Percentiles rank a stretch among this genome's conserved stretches.
phyloP scores from a whole-genome alignment of 64 coral and sea anemone species.

The Trachythela sp. region DNA sequence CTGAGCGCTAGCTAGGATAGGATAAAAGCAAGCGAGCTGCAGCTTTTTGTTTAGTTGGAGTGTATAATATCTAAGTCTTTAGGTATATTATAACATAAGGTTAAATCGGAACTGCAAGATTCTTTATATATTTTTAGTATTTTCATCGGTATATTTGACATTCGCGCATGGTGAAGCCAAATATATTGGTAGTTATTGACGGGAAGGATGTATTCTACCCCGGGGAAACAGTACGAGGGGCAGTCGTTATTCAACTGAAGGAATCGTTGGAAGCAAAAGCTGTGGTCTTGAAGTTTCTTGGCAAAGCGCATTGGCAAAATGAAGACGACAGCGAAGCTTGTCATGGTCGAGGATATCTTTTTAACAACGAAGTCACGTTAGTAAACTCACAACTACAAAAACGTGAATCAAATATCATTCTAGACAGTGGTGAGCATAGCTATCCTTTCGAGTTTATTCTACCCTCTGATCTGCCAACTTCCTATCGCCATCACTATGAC shows the following conservation, averaged over 20 bases:
- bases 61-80: too few species aligned
- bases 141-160: not conserved
- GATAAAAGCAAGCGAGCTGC: too few species aligned
- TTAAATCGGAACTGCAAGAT: not conserved
- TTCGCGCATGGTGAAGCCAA: not conserved
- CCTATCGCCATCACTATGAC: too few species aligned
- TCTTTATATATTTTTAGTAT: not conserved
- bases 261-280: not conserved
- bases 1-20: too few species aligned
- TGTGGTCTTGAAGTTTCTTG: not conserved
- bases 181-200: not conserved
- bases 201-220: not conserved
- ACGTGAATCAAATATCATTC: not conserved
- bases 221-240: not conserved
- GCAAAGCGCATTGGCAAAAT: not conserved
- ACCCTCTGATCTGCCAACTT: not conserved
- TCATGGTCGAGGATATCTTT: not conserved
- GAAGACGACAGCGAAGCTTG: not conserved
- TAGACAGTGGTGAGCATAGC: not conserved
- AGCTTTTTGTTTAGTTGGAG: too few species aligned
- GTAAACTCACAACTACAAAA: not conserved
- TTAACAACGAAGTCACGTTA: not conserved
- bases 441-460: not conserved
- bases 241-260: not conserved
- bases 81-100: too few species aligned